These are phyloP conservation scores for Rostratula benghalensis DNA, from an alignment of 2,113 vertebrate species.

Conservation along the genomic window DNA sequence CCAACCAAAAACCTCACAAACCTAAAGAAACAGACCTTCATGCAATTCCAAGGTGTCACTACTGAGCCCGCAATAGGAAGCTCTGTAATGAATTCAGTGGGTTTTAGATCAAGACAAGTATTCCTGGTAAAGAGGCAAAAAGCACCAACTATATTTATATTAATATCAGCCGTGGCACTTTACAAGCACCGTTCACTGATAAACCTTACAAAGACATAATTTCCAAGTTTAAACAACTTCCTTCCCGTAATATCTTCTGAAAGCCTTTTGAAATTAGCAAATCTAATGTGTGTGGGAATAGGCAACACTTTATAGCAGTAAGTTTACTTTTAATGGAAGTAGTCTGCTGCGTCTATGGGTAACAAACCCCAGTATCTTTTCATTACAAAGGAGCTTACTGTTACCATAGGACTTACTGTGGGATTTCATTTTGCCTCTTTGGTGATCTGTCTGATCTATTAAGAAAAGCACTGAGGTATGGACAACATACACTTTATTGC, in stretches of 20 bases:
- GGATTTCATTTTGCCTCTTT: constrained; percentile 53
- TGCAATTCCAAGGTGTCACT: neutral
- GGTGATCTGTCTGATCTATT: constrained; percentile 54
- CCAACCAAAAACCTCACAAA: fast-evolving
- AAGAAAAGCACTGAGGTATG: constrained; percentile 58
- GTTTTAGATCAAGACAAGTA: neutral
- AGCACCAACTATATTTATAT: neutral
- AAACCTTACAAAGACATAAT: constrained; percentile 16
- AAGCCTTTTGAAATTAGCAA: constrained; percentile 52
- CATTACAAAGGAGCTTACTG: constrained; percentile 59
- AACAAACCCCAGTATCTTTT: constrained; percentile 40
- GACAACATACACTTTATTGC: constrained; percentile 42
- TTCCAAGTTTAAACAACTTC: constrained; percentile 34
- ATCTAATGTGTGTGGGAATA: constrained; percentile 45
- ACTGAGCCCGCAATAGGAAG: neutral
- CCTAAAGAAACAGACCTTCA: neutral
- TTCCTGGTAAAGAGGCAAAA: neutral
- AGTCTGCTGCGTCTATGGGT: constrained; percentile 20
- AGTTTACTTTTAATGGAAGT: constrained; percentile 57
- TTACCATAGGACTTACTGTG: constrained; percentile 29
- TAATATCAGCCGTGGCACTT: neutral
- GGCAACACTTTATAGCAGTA: constrained; percentile 40
- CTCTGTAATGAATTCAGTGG: neutral
- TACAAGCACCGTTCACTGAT: neutral
- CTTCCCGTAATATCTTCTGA: constrained; percentile 33